Evolutionary conservation across 92 coral and sea anemone genomes (phyloP), one percentile per base, ranked within the genome.

Genomic region (Siderastrea siderea): DNA sequence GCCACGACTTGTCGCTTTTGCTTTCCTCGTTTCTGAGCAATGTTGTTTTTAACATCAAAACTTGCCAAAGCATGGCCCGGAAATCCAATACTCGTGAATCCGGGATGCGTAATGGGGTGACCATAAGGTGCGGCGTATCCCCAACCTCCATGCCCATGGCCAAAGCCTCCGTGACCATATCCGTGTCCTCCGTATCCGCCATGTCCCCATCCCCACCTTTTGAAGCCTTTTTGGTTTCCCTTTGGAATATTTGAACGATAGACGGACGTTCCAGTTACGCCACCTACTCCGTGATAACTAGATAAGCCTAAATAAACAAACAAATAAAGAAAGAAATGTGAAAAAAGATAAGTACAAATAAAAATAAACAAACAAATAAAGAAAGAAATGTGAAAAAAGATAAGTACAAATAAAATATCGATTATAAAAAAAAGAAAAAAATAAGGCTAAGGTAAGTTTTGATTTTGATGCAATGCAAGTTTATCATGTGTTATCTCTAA

Each of bases 21-120:
- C 61, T 94, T 79, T 74, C 95, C 93, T 53, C 86, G 88, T 70
- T 94, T 94, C 75, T 85, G 87, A 6, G 95, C 98, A 62, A 94
- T 94, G 17, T 78, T 94, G 65, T 92, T 95, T 77, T 96, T 96
- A 48, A 98, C 98, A 78, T 98, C 99, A 68, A 97, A 95, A 43
- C 98, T 96, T 48, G 99, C 98, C 77, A 93, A 71, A 7, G 99
- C 99, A 60, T 96, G 99, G 3, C 99, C 99, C 3, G 99, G 99
- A 76, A 86, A 98, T 8, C 99, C 99, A 60, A 98, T 91, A 60
- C 98, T 98, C 1, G 99, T 92, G 76, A 98, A 98, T 19, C 99
- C 99, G 6, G 99, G 99, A 62, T 95, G 99, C 5, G 99, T 98
- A 90, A 98, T 93, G 51, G 99, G 99, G 75, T 97, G 99, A 50